Percentiles rank a stretch among this genome's conserved stretches.
These are phyloP conservation scores for Oxycera nigricornis DNA, from an alignment of 2,888 invertebrate genomes.

Conservation along the genomic window DNA sequence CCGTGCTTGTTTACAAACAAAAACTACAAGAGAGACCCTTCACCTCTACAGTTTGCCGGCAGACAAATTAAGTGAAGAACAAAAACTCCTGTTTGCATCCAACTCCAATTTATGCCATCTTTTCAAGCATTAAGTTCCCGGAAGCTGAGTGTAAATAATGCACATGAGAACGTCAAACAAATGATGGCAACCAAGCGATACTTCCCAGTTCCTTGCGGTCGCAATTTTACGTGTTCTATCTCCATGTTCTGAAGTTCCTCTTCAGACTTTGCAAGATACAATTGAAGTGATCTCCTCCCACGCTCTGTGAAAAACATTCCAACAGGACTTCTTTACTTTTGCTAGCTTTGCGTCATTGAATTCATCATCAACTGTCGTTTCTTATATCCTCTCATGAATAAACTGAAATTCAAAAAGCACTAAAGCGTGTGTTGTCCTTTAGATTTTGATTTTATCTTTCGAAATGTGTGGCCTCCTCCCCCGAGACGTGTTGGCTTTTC, in stretches of 20 bases:
- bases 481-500: too few relatives aligned
- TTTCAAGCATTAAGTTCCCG: background rate
- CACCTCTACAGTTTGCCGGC: too few relatives aligned
- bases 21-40: too few relatives aligned
- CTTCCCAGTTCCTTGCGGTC: background rate
- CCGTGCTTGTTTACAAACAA: too few relatives aligned
- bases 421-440: slow-evolving; percentile 29
- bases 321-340: background rate
- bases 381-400: slow-evolving; percentile 22
- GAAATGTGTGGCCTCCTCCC: too few relatives aligned
- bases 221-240: slow-evolving; percentile 24
- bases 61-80: too few relatives aligned
- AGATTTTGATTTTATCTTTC: slow-evolving; percentile 29
- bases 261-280: slow-evolving; percentile 12
- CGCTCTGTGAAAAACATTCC: background rate
- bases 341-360: background rate
- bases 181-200: slow-evolving; percentile 6
- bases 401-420: slow-evolving; percentile 25
- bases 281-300: background rate
- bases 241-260: background rate
- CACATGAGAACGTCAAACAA: slow-evolving; percentile 4
- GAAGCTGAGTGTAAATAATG: background rate
- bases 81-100: background rate
- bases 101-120: background rate
- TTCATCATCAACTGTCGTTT: background rate